Evolutionary conservation across 2,888 invertebrate genomes (phyloP).

Genomic region (Carterocephalus palaemon): DNA sequence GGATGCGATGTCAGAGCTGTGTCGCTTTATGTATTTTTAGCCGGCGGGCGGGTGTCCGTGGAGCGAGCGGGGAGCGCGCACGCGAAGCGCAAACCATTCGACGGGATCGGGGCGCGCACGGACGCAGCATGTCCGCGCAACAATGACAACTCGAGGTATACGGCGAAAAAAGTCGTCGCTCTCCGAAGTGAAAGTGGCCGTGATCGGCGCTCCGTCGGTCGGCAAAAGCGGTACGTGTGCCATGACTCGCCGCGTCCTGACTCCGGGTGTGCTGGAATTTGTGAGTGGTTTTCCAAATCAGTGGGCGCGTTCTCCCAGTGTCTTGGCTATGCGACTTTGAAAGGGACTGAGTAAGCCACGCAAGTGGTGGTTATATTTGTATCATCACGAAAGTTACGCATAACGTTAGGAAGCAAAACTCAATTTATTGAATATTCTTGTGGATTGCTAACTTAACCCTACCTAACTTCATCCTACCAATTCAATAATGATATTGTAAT

Average conservation of each 20-base stretch:
- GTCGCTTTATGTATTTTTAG: conserved; percentile 74
- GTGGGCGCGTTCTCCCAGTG: neutral
- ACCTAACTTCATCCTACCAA: no score
- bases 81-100: conserved; percentile 46
- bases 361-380: no score
- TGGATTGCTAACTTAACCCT: no score
- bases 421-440: no score
- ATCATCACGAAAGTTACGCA: no score
- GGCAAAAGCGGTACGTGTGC: conserved; percentile 94
- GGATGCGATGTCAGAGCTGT: conserved; percentile 69
- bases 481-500: no score
- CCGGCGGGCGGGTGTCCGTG: conserved; percentile 52
- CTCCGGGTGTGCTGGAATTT: neutral
- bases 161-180: conserved; percentile 93
- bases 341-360: no score
- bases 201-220: conserved; percentile 92
- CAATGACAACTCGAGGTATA: conserved; percentile 88
- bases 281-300: conserved; percentile 18
- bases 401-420: no score
- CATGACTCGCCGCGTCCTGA: neutral
- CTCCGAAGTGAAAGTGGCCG: conserved; percentile 93
- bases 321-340: conserved; percentile 1
- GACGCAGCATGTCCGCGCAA: conserved; percentile 41
- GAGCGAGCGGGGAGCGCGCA: conserved; percentile 43
- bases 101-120: conserved; percentile 38